These are phyloP conservation scores for Himalopsyche phryganea DNA, from an alignment of 1,140 invertebrate genomes.

Conservation along the genomic window DNA sequence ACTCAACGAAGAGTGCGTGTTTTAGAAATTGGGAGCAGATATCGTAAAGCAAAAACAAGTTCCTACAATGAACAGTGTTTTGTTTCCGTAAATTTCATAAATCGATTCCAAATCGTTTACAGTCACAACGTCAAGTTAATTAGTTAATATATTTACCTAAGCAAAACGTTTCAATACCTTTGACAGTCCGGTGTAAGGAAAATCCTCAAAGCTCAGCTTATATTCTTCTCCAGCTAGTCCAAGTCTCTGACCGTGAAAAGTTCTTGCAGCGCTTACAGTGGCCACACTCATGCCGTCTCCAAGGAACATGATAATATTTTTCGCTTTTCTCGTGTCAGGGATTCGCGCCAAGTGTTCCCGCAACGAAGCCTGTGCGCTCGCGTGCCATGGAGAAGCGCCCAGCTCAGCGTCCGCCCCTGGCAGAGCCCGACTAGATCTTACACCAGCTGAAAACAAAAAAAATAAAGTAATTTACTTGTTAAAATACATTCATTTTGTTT, in stretches of 20 bases:
- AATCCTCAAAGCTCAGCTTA: conserved; percentile 66
- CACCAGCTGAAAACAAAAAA: conserved; percentile 5
- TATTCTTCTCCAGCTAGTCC: conserved; percentile 59
- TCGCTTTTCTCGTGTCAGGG: conserved; percentile 50
- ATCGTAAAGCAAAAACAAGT: too few species aligned
- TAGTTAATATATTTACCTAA: too few species aligned
- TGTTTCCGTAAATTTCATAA: too few species aligned
- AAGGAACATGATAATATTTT: conserved; percentile 70
- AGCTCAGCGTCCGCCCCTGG: conserved; percentile 3
- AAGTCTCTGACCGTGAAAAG: conserved; percentile 55
- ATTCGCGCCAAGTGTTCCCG: background rate
- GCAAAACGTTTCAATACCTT: conserved; percentile 51
- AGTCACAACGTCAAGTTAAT: too few species aligned
- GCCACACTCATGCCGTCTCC: conserved; percentile 73
- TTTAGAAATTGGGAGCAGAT: too few species aligned
- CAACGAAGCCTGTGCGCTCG: conserved; percentile 19
- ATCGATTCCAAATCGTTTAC: too few species aligned
- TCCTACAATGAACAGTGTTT: too few species aligned
- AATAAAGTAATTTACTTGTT: too few species aligned
- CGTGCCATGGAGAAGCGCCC: conserved; percentile 14
- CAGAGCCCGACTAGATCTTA: conserved; percentile 4
- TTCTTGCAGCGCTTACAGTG: conserved; percentile 63
- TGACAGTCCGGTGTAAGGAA: conserved; percentile 63
- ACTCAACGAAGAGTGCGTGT: too few species aligned
- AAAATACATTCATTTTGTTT: too few species aligned